These are phyloP conservation scores for Penaeus vannamei DNA, from an alignment of 1,140 invertebrate species.

Conservation along the genomic window DNA sequence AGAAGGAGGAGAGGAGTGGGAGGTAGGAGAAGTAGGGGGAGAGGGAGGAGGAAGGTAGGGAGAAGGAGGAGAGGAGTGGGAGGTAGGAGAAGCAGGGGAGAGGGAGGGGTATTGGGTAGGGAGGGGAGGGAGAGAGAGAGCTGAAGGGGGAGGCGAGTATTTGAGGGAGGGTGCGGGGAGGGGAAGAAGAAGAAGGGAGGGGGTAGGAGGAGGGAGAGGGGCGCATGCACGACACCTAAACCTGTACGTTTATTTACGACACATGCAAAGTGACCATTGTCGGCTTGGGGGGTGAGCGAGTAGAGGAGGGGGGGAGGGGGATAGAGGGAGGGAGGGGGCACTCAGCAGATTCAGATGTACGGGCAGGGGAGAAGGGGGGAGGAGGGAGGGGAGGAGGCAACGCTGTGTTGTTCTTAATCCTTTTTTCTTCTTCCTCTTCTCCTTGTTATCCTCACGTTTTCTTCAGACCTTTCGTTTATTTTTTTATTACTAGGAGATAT, in stretches of 20 bases:
- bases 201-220: slow-evolving; percentile 2
- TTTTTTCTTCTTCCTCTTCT: not conserved
- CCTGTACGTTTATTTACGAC: slow-evolving; percentile 26
- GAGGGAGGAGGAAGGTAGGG: too few species aligned
- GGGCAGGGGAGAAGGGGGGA: not conserved
- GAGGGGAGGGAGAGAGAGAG: too few species aligned
- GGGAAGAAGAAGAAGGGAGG: not conserved
- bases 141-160: too few species aligned
- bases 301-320: not conserved
- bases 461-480: too few species aligned
- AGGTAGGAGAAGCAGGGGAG: too few species aligned
- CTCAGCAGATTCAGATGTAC: not conserved
- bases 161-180: too few species aligned
- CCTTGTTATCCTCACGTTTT: too few species aligned
- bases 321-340: slow-evolving; percentile 14
- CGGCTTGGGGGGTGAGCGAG: not conserved
- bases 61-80: too few species aligned
- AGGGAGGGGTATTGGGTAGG: too few species aligned
- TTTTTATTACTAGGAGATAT: not conserved
- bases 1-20: too few species aligned
- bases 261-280: slow-evolving; percentile 44
- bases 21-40: too few species aligned
- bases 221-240: not conserved
- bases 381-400: not conserved
- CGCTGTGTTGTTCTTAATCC: not conserved